Evolutionary conservation across 2,888 invertebrate genomes (phyloP).

Genomic region (Chymomyza fuscimana): DNA sequence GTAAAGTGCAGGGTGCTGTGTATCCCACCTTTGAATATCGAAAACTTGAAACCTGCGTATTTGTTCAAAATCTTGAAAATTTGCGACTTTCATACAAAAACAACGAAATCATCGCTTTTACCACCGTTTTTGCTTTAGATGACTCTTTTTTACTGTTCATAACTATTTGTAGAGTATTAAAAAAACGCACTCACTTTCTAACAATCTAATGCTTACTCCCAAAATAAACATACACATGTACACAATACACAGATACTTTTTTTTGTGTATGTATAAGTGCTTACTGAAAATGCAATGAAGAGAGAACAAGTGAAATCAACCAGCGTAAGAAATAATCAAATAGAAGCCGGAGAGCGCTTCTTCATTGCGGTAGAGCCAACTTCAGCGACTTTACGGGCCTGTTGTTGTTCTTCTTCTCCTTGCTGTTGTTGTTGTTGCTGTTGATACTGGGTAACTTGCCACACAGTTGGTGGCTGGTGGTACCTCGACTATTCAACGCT

Average conservation of each 20-base stretch:
- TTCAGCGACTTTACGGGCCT: not conserved
- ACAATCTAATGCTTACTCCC: too few species aligned
- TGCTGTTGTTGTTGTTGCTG: slow-evolving; percentile 14
- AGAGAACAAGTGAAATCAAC: not conserved
- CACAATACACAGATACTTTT: not conserved
- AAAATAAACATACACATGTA: not conserved
- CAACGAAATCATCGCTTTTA: too few species aligned
- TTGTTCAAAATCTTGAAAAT: too few species aligned
- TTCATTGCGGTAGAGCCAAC: slow-evolving; percentile 34
- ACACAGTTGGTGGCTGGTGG: slow-evolving; percentile 1
- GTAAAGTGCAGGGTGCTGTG: too few species aligned
- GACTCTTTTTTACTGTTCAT: too few species aligned
- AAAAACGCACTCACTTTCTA: not conserved
- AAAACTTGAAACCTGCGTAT: too few species aligned
- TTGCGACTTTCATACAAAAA: too few species aligned
- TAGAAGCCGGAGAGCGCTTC: slow-evolving; percentile 52
- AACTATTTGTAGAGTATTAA: too few species aligned
- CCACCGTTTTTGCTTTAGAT: too few species aligned
- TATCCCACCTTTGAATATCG: too few species aligned
- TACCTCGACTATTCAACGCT: slow-evolving; percentile 39
- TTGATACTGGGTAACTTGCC: slow-evolving; percentile 41
- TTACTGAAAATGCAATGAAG: slow-evolving; percentile 2
- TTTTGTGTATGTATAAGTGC: not conserved
- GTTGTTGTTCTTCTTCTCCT: not conserved
- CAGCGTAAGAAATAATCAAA: slow-evolving; percentile 63